Evolutionary conservation across 2,888 invertebrate species (phyloP).

Genomic region (Calephelis perditalis): DNA sequence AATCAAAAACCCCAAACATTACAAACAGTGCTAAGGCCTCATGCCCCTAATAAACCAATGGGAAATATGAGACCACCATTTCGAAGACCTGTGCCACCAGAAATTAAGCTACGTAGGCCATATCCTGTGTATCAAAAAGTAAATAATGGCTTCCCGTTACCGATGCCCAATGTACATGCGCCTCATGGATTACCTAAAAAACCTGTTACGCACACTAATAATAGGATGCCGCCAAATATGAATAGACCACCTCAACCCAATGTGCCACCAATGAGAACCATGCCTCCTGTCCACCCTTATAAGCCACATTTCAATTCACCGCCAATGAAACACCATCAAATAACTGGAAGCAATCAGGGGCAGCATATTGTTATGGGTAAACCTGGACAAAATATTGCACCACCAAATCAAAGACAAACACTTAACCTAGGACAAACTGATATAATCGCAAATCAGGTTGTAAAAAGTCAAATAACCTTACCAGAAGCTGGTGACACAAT

Average conservation of each 20-base stretch:
- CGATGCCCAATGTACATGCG: slow-evolving; percentile 52
- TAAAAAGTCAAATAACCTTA: slow-evolving; percentile 65
- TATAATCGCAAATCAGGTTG: slow-evolving; percentile 63
- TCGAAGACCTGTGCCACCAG: slow-evolving; percentile 63
- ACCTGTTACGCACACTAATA: slow-evolving; percentile 41
- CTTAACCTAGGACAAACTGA: slow-evolving; percentile 62
- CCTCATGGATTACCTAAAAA: slow-evolving; percentile 47
- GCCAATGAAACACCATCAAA: slow-evolving; percentile 37
- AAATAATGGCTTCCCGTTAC: slow-evolving; percentile 50
- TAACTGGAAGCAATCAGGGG: slow-evolving; percentile 34
- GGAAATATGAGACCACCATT: slow-evolving; percentile 55
- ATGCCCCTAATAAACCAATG: slow-evolving; percentile 43
- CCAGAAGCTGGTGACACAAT: slow-evolving; percentile 52
- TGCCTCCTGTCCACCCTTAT: slow-evolving; percentile 41
- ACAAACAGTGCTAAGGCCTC: slow-evolving; percentile 64
- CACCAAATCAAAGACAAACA: slow-evolving; percentile 49
- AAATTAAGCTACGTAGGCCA: slow-evolving; percentile 64
- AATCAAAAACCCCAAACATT: slow-evolving; percentile 64
- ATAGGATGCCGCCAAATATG: slow-evolving; percentile 42
- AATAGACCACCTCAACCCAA: slow-evolving; percentile 43
- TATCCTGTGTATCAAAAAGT: slow-evolving; percentile 47
- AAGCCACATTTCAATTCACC: slow-evolving; percentile 39
- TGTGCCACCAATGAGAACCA: slow-evolving; percentile 54
- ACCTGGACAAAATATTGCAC: slow-evolving; percentile 35
- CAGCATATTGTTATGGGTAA: slow-evolving; percentile 55